These are phyloP conservation scores for Dicentrarchus labrax DNA, from an alignment of 2,113 vertebrate species.

Conservation along the genomic window DNA sequence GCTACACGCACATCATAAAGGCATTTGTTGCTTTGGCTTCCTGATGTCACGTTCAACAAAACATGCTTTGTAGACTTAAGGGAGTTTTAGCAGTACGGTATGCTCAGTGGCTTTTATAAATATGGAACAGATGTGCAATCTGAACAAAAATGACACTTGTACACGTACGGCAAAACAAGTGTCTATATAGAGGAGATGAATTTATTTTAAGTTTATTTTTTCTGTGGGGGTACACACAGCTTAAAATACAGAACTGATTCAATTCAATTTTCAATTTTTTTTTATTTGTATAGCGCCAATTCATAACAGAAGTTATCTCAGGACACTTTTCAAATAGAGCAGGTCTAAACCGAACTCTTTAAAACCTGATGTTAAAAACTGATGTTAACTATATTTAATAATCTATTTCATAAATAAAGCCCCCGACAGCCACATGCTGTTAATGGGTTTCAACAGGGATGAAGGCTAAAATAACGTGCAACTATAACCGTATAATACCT, in stretches of 20 bases:
- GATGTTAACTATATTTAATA: not conserved
- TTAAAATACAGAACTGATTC: not conserved
- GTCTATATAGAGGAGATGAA: not conserved
- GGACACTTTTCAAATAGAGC: too few relatives aligned
- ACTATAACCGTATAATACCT: not conserved
- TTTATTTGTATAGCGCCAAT: too few relatives aligned
- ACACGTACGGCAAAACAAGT: not conserved
- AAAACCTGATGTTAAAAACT: too few relatives aligned
- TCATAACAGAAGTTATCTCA: too few relatives aligned
- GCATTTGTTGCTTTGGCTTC: not conserved
- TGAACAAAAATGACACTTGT: not conserved
- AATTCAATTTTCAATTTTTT: too few relatives aligned
- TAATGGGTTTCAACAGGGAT: not conserved
- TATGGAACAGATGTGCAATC: not conserved
- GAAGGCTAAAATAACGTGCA: not conserved
- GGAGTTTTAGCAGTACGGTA: not conserved
- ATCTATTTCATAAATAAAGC: not conserved
- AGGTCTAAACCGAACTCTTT: too few relatives aligned
- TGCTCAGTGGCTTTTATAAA: constrained; percentile 7
- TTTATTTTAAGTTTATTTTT: not conserved
- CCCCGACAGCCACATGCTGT: not conserved
- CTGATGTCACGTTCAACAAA: not conserved
- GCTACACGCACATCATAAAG: not conserved
- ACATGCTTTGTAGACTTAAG: not conserved
- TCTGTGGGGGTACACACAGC: not conserved